phyloP scores from a whole-genome alignment of 2,888 invertebrate species.

The Orthosia incerta region DNA sequence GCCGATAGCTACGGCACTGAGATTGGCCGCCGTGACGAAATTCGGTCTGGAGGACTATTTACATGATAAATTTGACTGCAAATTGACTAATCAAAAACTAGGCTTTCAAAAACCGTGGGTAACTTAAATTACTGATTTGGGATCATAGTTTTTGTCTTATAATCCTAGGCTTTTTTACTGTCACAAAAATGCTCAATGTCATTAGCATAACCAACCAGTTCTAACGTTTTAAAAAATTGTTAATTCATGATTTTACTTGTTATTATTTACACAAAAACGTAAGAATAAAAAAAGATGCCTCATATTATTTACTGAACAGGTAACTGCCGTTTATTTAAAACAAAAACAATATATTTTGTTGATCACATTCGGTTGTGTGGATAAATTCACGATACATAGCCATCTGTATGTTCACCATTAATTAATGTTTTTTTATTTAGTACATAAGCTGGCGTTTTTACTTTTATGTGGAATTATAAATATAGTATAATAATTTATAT shows the following conservation, averaged over 20 bases:
- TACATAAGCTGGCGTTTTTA: constrained; percentile 27
- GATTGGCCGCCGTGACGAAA: too few species aligned
- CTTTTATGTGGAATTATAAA: constrained; percentile 25
- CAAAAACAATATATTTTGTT: constrained; percentile 2
- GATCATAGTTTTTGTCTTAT: constrained; percentile 10
- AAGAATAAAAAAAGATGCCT: neutral
- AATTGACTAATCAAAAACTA: neutral
- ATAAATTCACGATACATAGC: constrained; percentile 6
- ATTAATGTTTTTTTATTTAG: constrained; percentile 40
- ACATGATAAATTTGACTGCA: neutral
- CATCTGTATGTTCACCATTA: constrained; percentile 39
- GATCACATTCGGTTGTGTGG: constrained; percentile 21
- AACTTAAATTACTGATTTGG: neutral
- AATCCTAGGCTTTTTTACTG: neutral
- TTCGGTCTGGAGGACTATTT: too few species aligned
- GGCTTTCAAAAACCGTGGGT: constrained; percentile 11
- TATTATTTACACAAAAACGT: neutral
- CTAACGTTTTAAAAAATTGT: too few species aligned
- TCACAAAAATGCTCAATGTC: constrained; percentile 28
- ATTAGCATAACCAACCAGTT: neutral
- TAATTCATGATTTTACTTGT: neutral
- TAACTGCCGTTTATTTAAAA: neutral
- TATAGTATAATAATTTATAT: constrained; percentile 19
- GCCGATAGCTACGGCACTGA: too few species aligned
- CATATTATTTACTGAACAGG: neutral